These are phyloP conservation scores for Otocyon megalotis DNA, from an alignment of 2,113 vertebrate species.

Conservation along the genomic window DNA sequence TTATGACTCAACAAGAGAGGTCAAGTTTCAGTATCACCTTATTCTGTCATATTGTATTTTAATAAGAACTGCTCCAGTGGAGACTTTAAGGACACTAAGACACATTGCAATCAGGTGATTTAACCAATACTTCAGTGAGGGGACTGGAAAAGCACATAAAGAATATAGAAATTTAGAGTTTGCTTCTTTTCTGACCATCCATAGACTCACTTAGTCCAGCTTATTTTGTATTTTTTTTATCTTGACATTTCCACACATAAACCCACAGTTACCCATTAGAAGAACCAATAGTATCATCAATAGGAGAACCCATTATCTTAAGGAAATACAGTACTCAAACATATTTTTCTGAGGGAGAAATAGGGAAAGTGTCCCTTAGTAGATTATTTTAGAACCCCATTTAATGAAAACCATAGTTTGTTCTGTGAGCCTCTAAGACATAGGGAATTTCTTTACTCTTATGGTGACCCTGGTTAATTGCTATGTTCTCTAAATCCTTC, in stretches of 20 bases:
- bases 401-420: slow-evolving; percentile 19
- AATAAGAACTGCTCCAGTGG: neutral
- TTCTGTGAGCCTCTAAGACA: slow-evolving; percentile 10
- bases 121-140: neutral
- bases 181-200: neutral
- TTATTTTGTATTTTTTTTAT: neutral
- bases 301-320: neutral
- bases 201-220: neutral
- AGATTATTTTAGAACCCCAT: neutral
- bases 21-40: neutral
- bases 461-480: slow-evolving; percentile 64
- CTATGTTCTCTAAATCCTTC: slow-evolving; percentile 70
- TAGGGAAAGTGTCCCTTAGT: neutral
- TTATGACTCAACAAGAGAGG: neutral
- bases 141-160: neutral
- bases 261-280: neutral
- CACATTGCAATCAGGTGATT: neutral
- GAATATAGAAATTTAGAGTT: neutral
- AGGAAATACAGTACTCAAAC: neutral
- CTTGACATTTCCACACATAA: neutral
- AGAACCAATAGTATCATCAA: neutral
- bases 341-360: neutral
- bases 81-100: neutral
- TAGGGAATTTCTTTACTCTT: slow-evolving; percentile 71
- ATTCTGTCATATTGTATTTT: neutral